Percentiles rank a stretch among this genome's conserved stretches.
These are phyloP conservation scores for Pristionchus mayeri DNA, from an alignment of 2,888 invertebrate species.

Conservation along the genomic window DNA sequence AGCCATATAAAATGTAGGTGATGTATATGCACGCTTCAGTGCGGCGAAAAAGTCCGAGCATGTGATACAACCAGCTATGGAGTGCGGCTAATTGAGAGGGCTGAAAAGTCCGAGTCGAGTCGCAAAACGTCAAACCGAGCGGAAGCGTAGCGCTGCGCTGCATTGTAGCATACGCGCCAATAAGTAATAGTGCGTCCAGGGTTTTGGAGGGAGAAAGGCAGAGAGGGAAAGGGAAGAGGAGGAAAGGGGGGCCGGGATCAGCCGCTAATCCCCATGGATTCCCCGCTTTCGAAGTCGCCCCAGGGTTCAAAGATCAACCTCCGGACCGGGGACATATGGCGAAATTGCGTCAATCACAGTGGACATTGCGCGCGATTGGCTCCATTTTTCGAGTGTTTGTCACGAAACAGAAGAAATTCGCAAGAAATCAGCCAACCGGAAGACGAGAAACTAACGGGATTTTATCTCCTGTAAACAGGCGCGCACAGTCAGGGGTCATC, in stretches of 20 bases:
- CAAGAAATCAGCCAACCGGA: background rate
- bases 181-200: constrained; percentile 3
- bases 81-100: background rate
- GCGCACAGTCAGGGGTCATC: background rate
- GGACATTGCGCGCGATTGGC: background rate
- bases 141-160: background rate
- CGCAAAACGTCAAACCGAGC: background rate
- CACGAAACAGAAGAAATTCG: background rate
- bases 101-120: background rate
- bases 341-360: background rate
- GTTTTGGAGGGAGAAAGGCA: background rate
- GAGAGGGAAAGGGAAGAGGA: background rate
- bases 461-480: background rate
- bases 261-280: background rate
- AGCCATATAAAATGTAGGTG: too few species aligned
- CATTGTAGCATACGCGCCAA: background rate
- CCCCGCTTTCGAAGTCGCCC: too few species aligned
- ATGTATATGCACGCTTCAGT: background rate
- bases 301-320: background rate
- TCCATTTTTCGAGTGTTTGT: background rate
- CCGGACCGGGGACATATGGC: too few species aligned
- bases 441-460: constrained; percentile 2
- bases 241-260: background rate
- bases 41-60: background rate
- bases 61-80: background rate